Conservation (phyloP, 64 coral and sea anemone genomes). For the Pachyseris speciosa region DNA sequence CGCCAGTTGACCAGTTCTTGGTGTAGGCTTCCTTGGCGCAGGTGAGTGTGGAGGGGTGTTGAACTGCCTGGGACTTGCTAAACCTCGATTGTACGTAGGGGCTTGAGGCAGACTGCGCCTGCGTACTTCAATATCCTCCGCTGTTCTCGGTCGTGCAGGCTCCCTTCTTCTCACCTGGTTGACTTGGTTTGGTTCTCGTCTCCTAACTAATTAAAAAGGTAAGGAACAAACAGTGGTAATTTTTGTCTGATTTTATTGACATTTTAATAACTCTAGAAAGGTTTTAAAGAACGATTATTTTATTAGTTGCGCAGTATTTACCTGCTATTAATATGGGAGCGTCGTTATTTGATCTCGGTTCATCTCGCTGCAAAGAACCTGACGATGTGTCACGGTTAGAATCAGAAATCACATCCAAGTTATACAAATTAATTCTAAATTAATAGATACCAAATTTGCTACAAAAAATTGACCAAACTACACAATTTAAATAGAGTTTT, state of each 20-base stretch:
- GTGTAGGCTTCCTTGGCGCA: not conserved
- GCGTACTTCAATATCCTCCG: conserved; percentile 35
- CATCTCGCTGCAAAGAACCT: conserved; percentile 40
- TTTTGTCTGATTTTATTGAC: not conserved
- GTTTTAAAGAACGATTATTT: too few species aligned
- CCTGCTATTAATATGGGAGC: conserved; percentile 32
- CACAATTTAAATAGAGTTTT: too few species aligned
- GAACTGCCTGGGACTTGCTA: not conserved
- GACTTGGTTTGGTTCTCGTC: conserved; percentile 50
- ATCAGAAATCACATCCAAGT: not conserved
- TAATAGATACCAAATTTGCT: too few species aligned
- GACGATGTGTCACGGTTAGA: not conserved
- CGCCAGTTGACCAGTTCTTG: conserved; percentile 48
- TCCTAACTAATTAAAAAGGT: not conserved
- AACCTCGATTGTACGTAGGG: conserved; percentile 12
- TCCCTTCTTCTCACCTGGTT: conserved; percentile 32
- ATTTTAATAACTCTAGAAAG: too few species aligned
- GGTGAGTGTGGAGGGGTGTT: not conserved
- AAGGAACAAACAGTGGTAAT: not conserved
- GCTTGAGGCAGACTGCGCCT: conserved; percentile 70
- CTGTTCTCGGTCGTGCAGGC: not conserved
- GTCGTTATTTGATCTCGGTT: not conserved
- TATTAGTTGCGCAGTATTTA: too few species aligned
- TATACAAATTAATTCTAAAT: too few species aligned
- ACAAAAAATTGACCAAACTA: too few species aligned